phyloP scores from a whole-genome alignment of 2,113 vertebrate genomes.

The Oncorhynchus gorbuscha region DNA sequence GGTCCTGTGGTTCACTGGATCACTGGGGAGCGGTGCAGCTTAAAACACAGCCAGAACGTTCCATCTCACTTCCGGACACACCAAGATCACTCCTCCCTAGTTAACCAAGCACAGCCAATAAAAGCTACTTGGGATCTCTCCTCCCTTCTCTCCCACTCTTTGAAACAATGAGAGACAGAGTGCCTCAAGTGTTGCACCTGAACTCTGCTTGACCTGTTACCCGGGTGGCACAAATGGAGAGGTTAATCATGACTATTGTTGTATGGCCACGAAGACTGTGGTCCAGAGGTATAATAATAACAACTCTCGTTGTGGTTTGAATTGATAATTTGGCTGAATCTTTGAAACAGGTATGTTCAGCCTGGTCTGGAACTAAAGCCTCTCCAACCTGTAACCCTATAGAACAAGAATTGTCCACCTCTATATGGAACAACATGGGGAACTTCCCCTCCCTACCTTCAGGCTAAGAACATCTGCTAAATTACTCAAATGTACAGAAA shows the following conservation, averaged over 20 bases:
- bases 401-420: too few relatives aligned
- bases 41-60: conserved; percentile 4
- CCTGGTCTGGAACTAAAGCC: too few relatives aligned
- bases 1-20: neutral
- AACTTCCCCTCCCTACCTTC: too few relatives aligned
- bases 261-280: neutral
- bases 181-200: neutral
- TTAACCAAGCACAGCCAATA: conserved; percentile 7
- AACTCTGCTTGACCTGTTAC: conserved; percentile 14
- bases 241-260: neutral
- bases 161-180: neutral
- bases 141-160: neutral
- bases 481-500: too few relatives aligned
- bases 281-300: neutral
- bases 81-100: conserved; percentile 10
- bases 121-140: neutral
- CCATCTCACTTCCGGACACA: neutral
- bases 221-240: neutral
- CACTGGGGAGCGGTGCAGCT: neutral
- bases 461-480: too few relatives aligned
- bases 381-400: too few relatives aligned
- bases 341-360: too few relatives aligned
- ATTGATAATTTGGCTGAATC: too few relatives aligned
- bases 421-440: too few relatives aligned
- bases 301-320: neutral